phyloP scores from a whole-genome alignment of 1,140 invertebrate species.

The Trichomalopsis sarcophagae region DNA sequence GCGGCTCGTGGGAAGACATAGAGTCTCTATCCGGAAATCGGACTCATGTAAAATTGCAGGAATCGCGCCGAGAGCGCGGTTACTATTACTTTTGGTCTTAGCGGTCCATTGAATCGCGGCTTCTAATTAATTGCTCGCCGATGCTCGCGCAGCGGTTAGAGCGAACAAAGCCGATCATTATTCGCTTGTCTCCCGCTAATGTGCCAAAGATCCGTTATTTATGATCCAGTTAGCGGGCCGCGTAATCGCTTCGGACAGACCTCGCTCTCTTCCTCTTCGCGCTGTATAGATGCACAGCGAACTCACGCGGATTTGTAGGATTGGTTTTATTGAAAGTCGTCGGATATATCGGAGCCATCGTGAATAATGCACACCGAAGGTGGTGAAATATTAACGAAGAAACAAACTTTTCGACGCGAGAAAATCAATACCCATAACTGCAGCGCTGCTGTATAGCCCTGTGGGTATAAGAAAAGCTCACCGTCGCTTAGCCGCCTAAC shows the following conservation, averaged over 20 bases:
- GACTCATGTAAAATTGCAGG: slow-evolving; percentile 44
- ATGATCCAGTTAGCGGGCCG: slow-evolving; percentile 5
- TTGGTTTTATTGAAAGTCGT: too few species aligned
- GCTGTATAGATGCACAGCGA: too few species aligned
- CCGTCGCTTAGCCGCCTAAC: too few species aligned
- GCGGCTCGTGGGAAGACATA: slow-evolving; percentile 28
- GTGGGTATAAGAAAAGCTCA: too few species aligned
- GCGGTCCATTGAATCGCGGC: slow-evolving; percentile 29
- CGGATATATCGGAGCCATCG: too few species aligned
- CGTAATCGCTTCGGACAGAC: background rate
- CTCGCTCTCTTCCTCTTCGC: too few species aligned
- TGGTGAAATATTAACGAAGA: too few species aligned
- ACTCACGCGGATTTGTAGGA: too few species aligned
- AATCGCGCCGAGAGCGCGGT: background rate
- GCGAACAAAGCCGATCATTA: slow-evolving; percentile 44
- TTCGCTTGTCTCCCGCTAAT: slow-evolving; percentile 38
- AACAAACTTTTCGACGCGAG: too few species aligned
- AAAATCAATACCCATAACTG: too few species aligned
- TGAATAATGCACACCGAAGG: too few species aligned
- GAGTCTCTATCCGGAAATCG: slow-evolving; percentile 35
- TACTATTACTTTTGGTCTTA: slow-evolving; percentile 47
- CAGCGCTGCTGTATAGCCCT: too few species aligned
- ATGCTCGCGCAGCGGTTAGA: background rate
- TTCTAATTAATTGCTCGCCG: slow-evolving; percentile 38
- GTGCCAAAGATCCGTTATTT: slow-evolving; percentile 24